Conservation (phyloP, 1,140 invertebrate genomes). For the Teleogryllus occipitalis region DNA sequence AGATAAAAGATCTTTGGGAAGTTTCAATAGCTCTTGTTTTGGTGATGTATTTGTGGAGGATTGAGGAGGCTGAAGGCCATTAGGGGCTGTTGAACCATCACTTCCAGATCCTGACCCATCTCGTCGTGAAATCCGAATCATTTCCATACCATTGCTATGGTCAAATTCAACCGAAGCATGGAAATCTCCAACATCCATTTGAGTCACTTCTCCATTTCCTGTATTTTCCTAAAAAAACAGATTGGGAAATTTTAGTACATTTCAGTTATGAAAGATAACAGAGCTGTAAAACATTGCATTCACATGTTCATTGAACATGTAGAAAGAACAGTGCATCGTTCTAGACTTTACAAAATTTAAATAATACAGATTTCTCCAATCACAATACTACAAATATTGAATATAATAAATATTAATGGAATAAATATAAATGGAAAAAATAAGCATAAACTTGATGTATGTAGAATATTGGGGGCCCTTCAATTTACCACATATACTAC, state of each 20-base stretch:
- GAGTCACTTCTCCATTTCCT: slow-evolving; percentile 11
- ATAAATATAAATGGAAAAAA: no score
- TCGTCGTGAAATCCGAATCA: slow-evolving; percentile 17
- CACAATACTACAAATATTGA: no score
- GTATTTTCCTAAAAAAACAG: slow-evolving; percentile 7
- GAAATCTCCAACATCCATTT: slow-evolving; percentile 21
- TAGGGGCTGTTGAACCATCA: background rate
- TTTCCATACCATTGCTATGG: slow-evolving; percentile 11
- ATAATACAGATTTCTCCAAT: no score
- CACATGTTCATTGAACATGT: no score
- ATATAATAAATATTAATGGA: no score
- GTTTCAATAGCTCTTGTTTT: background rate
- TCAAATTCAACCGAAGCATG: slow-evolving; percentile 19
- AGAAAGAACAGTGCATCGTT: no score
- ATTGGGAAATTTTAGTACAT: background rate
- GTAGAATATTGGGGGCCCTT: no score
- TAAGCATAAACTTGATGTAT: no score
- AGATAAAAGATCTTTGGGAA: background rate
- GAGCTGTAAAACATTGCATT: no score
- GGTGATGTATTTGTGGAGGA: background rate
- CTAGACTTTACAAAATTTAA: no score
- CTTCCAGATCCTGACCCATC: background rate
- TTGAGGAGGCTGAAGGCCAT: background rate
- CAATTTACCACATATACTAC: no score
- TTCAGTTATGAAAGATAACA: no score